Conservation (phyloP, 2,797 vertebrate species). For the Meriones psammophilus region DNA sequence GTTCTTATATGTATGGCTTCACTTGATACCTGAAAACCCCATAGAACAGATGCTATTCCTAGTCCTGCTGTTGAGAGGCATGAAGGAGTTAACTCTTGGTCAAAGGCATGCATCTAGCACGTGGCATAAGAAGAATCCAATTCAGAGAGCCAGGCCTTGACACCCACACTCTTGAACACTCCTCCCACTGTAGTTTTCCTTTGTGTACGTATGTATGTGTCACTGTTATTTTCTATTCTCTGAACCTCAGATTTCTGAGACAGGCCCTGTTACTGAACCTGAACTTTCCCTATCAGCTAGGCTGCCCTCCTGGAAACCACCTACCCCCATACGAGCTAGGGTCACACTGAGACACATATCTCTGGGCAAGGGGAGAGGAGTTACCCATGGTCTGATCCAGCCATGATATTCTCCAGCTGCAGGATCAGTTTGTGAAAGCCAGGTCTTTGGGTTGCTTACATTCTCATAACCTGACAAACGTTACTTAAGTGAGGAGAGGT, state of each 20-base stretch:
- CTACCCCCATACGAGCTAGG: background rate
- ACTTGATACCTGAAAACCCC: background rate
- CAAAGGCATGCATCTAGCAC: background rate
- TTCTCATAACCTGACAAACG: background rate
- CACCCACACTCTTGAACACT: background rate
- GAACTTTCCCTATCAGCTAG: background rate
- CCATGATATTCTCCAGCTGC: constrained; percentile 25
- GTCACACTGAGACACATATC: background rate
- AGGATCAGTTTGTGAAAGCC: constrained; percentile 31
- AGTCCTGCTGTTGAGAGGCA: background rate
- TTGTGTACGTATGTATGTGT: no score
- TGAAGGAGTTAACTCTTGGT: background rate
- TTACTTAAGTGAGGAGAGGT: background rate
- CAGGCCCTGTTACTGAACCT: background rate
- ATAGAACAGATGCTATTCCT: background rate
- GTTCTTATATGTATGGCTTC: background rate
- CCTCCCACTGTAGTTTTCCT: background rate
- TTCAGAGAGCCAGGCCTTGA: background rate
- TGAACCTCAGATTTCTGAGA: background rate
- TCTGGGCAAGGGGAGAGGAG: background rate
- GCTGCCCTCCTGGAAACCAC: no score
- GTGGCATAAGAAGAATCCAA: background rate
- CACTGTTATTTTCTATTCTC: background rate
- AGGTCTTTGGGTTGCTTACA: background rate
- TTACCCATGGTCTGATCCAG: background rate